Evolutionary conservation across 2,797 vertebrate species (phyloP).

Genomic region (Nannoperca australis): DNA sequence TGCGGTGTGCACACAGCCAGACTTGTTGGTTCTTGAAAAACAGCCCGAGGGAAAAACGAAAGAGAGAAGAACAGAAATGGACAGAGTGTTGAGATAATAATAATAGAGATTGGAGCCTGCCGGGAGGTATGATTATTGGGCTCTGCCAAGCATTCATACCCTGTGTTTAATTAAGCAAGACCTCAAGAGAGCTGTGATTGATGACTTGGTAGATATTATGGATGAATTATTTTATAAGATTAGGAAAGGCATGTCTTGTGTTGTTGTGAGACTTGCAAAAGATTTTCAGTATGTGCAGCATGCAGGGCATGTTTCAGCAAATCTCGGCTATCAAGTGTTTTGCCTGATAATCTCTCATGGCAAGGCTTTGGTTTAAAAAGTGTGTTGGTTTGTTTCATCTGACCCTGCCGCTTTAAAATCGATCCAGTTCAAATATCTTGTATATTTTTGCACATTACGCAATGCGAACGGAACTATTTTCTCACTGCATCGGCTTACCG

Average conservation of each 20-base stretch:
- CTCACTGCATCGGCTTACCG: background rate
- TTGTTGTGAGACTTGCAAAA: conserved; percentile 16
- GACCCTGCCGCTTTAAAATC: background rate
- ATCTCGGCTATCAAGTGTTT: background rate
- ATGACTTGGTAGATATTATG: conserved; percentile 23
- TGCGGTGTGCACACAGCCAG: conserved; percentile 38
- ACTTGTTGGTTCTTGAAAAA: conserved; percentile 76
- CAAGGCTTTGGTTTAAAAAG: background rate
- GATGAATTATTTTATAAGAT: conserved; percentile 18
- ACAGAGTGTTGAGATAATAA: conserved; percentile 40
- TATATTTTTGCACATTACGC: background rate
- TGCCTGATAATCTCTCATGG: background rate
- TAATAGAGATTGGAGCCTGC: conserved; percentile 10
- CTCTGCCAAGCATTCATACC: conserved; percentile 50
- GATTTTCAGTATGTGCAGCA: background rate
- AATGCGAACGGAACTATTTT: conserved; percentile 17
- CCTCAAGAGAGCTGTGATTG: conserved; percentile 34
- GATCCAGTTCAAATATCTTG: background rate
- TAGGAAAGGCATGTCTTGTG: conserved; percentile 25
- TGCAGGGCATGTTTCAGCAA: conserved; percentile 25
- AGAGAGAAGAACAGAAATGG: conserved; percentile 17
- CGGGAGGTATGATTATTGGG: background rate
- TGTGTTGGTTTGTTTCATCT: background rate
- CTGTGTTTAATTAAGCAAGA: conserved; percentile 53
- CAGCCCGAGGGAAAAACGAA: conserved; percentile 40